Conservation (phyloP, 2,113 vertebrate genomes). For the Noctilio leporinus region DNA sequence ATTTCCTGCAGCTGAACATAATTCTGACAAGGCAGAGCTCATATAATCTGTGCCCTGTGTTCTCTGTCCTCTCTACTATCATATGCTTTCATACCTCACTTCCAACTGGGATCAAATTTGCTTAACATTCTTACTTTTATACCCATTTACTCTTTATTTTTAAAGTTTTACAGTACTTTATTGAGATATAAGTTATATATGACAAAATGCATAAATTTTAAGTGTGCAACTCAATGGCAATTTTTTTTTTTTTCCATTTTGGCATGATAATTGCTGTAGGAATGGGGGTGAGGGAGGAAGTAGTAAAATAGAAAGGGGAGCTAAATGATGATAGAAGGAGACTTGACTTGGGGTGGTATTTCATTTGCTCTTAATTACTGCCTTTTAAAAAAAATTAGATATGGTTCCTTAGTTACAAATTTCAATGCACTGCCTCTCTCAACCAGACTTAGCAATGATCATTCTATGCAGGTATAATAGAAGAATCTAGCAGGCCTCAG, state of each 20-base stretch:
- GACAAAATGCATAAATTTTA: too few relatives aligned
- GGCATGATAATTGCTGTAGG: too few relatives aligned
- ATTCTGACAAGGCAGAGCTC: background rate
- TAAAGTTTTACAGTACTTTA: too few relatives aligned
- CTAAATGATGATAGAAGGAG: too few relatives aligned
- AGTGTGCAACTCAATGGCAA: too few relatives aligned
- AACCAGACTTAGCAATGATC: background rate
- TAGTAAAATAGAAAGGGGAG: too few relatives aligned
- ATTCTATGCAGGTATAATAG: background rate
- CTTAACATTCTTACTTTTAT: background rate
- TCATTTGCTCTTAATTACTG: slow-evolving; percentile 37
- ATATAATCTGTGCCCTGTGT: accelerated
- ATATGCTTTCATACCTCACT: background rate
- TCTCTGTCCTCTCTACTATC: background rate
- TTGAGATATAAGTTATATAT: too few relatives aligned
- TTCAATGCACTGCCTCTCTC: slow-evolving; percentile 6
- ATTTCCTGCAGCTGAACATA: background rate
- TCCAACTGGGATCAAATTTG: background rate
- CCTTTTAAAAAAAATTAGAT: background rate
- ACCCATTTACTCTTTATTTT: slow-evolving; percentile 10
- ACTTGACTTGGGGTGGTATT: too few relatives aligned
- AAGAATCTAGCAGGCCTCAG: background rate
- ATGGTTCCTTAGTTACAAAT: slow-evolving; percentile 12
- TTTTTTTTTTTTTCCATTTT: too few relatives aligned
- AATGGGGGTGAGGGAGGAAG: too few relatives aligned